Evolutionary conservation across 2,113 vertebrate genomes (phyloP), one percentile per base, ranked within the genome.

Genomic region (Rhinogobius similis): DNA sequence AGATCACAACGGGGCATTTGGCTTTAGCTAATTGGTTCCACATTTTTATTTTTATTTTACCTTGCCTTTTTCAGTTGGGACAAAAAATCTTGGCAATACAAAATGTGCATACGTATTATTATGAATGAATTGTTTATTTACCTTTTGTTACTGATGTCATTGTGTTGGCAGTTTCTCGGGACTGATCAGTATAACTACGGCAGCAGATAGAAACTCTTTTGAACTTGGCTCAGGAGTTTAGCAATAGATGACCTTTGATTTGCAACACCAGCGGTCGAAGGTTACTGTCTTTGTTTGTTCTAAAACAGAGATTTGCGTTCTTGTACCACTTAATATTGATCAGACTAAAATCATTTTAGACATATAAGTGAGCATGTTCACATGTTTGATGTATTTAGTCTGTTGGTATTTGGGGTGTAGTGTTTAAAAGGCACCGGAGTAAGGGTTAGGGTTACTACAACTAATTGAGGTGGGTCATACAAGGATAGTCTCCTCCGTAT

Each of bases 191-290:
- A 74, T 26, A 41, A 14, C 69, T 59, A 55, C 62, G n/a, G 9
- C 68, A 53, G 62, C 80, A 75, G 74, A 83, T 77, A 67, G 66
- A 65, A 75, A 70, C 78, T 82, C 65, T 69, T 81, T 83, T 87
- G 84, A 91, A 90, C 88, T 87, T 83, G 82, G 68, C 76, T 83
- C 71, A 77, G 73, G 70, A 81, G 75, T 89, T 84, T 89, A 86
- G 89, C 77, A 89, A 92, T 61, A 82, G 65, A 53, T 73, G 84
- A 92, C 88, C 90, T 91, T 92, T 93, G 89, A 85, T 82, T 85
- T 73, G 76, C 41, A 21, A 80, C 73, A 68, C 68, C 69, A 62
- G 55, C 52, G 86, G 83, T 88, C 89, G 90, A 92, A 91, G 90
- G 89, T 91, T 82, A 75, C 79, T 82, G 70, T 86, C 74, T 85